A percentile compares a stretch with the other conserved stretches of the same genome.
phyloP scores from a whole-genome alignment of 2,888 invertebrate genomes.

The Mycalesis mineus region DNA sequence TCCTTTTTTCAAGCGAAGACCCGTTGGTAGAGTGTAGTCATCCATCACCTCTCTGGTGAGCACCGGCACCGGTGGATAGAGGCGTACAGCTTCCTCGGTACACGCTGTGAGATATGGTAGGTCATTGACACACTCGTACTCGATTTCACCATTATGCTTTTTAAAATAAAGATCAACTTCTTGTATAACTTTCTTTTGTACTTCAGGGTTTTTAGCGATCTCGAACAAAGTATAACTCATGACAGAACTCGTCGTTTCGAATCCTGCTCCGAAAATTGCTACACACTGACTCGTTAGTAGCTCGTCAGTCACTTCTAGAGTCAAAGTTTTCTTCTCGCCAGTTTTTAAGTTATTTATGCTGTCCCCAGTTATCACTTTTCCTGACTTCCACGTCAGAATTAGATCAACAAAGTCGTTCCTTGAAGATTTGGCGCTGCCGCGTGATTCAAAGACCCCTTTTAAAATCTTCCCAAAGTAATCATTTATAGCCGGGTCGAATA shows the following conservation, averaged over 20 bases:
- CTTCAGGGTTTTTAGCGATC: slow-evolving; percentile 40
- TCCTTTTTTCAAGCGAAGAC: slow-evolving; percentile 42
- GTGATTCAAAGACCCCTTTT: slow-evolving; percentile 38
- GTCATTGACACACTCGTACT: slow-evolving; percentile 4
- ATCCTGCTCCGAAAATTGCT: slow-evolving; percentile 60
- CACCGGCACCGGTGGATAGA: not conserved
- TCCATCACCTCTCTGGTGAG: slow-evolving; percentile 5
- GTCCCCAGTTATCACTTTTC: slow-evolving; percentile 39
- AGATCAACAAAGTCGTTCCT: slow-evolving; percentile 51
- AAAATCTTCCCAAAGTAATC: slow-evolving; percentile 41
- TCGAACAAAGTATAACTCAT: slow-evolving; percentile 42
- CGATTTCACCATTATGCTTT: slow-evolving; percentile 25
- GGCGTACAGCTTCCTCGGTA: not conserved
- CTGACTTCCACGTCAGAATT: slow-evolving; percentile 39
- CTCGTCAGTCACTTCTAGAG: slow-evolving; percentile 50
- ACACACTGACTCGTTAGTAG: slow-evolving; percentile 73
- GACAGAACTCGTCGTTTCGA: slow-evolving; percentile 45
- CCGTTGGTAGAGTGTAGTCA: slow-evolving; percentile 37
- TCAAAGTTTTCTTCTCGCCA: slow-evolving; percentile 32
- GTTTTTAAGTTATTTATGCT: slow-evolving; percentile 39
- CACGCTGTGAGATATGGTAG: slow-evolving; percentile 3
- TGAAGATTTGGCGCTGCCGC: slow-evolving; percentile 37
- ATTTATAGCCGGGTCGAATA: slow-evolving; percentile 34
- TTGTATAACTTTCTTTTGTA: slow-evolving; percentile 33
- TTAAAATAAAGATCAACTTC: slow-evolving; percentile 44